A percentile compares a stretch with the other conserved stretches of the same genome.
Conservation (phyloP, 2,888 invertebrate species). For the Aphidius colemani region DNA sequence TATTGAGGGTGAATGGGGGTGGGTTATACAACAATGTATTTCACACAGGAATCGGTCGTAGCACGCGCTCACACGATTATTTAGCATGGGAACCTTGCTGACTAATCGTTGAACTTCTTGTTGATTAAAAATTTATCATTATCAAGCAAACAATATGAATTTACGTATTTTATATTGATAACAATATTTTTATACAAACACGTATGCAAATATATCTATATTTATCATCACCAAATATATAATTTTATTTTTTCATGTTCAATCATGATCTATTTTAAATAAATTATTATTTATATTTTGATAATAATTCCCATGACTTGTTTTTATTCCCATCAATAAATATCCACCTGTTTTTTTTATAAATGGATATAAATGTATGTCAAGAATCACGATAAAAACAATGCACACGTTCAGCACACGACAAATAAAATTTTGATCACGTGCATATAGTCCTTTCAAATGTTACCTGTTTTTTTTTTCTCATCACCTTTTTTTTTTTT, state of each 20-base stretch:
- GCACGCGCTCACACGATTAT: conserved; percentile 57
- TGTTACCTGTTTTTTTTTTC: conserved; percentile 19
- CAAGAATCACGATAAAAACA: conserved; percentile 17
- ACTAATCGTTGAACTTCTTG: conserved; percentile 53
- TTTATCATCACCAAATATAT: too few relatives aligned
- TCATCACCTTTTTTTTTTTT: not conserved
- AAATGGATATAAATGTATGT: not conserved
- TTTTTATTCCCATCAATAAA: not conserved
- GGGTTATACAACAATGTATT: conserved; percentile 48
- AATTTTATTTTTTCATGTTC: too few relatives aligned
- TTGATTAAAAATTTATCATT: too few relatives aligned
- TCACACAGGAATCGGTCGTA: conserved; percentile 55
- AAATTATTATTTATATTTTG: not conserved
- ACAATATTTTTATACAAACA: too few relatives aligned
- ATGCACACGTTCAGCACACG: conserved; percentile 46
- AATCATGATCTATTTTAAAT: too few relatives aligned
- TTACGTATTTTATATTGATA: too few relatives aligned
- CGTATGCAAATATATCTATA: too few relatives aligned
- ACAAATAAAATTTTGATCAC: conserved; percentile 39
- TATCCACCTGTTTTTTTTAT: not conserved
- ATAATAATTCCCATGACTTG: conserved; percentile 14
- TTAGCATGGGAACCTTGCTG: conserved; percentile 53
- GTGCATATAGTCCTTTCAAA: conserved; percentile 33
- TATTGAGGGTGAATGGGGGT: conserved; percentile 39
- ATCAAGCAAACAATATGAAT: too few relatives aligned